These are phyloP conservation scores for Holacanthella duospinosa DNA, from an alignment of 2,888 invertebrate genomes.

Conservation along the genomic window DNA sequence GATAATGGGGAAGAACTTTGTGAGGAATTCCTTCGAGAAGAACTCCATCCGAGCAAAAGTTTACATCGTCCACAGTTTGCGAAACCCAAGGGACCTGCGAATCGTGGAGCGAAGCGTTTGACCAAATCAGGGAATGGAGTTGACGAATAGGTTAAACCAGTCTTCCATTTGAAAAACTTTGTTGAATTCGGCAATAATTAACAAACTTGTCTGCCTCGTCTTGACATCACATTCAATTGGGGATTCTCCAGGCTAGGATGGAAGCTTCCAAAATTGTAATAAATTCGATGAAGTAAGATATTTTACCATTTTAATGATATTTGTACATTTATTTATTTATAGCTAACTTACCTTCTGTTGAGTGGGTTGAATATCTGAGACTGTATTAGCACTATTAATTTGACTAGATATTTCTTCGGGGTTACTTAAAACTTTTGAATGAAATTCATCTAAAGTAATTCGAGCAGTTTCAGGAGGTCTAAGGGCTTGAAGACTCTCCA, in stretches of 20 bases:
- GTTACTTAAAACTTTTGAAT: too few relatives aligned
- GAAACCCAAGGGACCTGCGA: slow-evolving; percentile 91
- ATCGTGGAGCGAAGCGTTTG: slow-evolving; percentile 79
- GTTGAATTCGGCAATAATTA: not conserved
- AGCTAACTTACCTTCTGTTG: too few relatives aligned
- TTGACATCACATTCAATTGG: too few relatives aligned
- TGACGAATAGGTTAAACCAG: not conserved
- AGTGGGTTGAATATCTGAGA: too few relatives aligned
- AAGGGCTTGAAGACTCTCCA: not conserved
- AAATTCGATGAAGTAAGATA: too few relatives aligned
- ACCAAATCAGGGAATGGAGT: slow-evolving; percentile 49
- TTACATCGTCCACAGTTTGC: slow-evolving; percentile 83
- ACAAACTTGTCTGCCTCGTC: too few relatives aligned
- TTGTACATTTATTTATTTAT: too few relatives aligned
- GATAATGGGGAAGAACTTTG: slow-evolving; percentile 81
- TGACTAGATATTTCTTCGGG: too few relatives aligned
- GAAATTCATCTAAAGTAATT: not conserved
- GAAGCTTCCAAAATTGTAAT: too few relatives aligned
- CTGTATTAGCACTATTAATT: too few relatives aligned
- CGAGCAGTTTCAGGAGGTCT: not conserved
- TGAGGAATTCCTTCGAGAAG: slow-evolving; percentile 79
- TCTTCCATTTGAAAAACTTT: not conserved
- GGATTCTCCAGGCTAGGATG: too few relatives aligned
- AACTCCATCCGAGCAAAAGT: slow-evolving; percentile 84
- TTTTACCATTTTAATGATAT: too few relatives aligned